A percentile compares a stretch with the other conserved stretches of the same genome.
Conservation (phyloP, 2,113 vertebrate genomes). For the Cynopterus brachyotis region DNA sequence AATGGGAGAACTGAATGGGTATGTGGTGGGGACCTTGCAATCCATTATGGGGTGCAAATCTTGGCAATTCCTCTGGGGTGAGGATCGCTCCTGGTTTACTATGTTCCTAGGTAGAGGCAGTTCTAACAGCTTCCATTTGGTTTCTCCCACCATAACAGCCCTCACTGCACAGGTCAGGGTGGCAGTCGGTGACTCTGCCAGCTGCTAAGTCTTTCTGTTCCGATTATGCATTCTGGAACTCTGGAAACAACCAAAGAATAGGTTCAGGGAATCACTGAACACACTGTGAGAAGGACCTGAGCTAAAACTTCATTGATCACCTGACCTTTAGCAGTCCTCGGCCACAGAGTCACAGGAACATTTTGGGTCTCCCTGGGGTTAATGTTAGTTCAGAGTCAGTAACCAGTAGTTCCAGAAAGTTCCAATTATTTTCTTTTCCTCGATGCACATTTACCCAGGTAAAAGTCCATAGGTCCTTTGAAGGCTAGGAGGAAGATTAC, state of each 20-base stretch:
- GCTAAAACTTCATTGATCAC: not conserved
- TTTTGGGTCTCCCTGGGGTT: not conserved
- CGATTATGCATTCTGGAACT: not conserved
- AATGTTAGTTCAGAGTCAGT: not conserved
- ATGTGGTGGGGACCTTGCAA: not conserved
- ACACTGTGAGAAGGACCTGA: not conserved
- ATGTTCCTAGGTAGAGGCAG: too few species aligned
- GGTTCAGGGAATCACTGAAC: not conserved
- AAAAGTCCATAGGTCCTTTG: not conserved
- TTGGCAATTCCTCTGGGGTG: not conserved
- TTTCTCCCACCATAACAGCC: not conserved
- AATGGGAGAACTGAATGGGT: not conserved
- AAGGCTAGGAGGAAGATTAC: not conserved
- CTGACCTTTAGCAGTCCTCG: not conserved
- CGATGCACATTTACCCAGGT: not conserved
- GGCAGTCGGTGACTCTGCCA: not conserved
- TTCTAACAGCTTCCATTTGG: not conserved
- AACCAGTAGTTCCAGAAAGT: not conserved
- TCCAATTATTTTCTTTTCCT: not conserved
- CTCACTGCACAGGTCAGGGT: not conserved
- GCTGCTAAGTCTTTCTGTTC: not conserved
- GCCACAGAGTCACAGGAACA: not conserved
- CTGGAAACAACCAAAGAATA: not conserved
- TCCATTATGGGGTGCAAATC: not conserved
- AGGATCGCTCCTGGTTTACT: not conserved